Percentiles rank a stretch among this genome's conserved stretches.
Conservation (phyloP, 2,888 invertebrate species). For the Himalopsyche anomala region DNA sequence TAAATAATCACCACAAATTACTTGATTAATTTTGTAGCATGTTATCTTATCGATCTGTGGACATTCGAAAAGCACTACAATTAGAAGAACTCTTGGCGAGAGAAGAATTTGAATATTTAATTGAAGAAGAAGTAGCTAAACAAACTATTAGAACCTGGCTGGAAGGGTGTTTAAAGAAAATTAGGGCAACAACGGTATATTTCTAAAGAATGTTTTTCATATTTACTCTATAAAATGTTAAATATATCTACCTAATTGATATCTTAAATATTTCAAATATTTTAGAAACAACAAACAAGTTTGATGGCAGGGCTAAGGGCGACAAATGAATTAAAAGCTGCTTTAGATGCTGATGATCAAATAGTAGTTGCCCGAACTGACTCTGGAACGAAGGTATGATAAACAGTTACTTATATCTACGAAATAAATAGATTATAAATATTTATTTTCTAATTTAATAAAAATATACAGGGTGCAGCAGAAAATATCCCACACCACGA, state of each 20-base stretch:
- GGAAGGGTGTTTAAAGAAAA: slow-evolving; percentile 97
- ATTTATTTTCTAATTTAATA: not conserved
- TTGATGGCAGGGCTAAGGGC: slow-evolving; percentile 93
- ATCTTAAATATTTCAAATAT: slow-evolving; percentile 59
- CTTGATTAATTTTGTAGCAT: slow-evolving; percentile 68
- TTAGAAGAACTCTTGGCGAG: slow-evolving; percentile 97
- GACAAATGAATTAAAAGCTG: slow-evolving; percentile 83
- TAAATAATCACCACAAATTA: not conserved
- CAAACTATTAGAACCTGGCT: slow-evolving; percentile 99
- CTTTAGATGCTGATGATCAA: slow-evolving; percentile 77
- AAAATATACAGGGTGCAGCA: slow-evolving; percentile 48
- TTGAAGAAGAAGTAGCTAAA: slow-evolving; percentile 99
- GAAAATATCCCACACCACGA: slow-evolving; percentile 57
- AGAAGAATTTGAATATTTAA: slow-evolving; percentile 99
- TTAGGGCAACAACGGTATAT: slow-evolving; percentile 89
- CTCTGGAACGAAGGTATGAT: slow-evolving; percentile 52
- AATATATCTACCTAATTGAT: not conserved
- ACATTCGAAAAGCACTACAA: slow-evolving; percentile 97
- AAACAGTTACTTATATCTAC: no score
- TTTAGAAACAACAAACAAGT: slow-evolving; percentile 95
- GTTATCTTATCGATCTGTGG: slow-evolving; percentile 86
- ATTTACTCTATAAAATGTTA: not conserved
- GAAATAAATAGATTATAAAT: no score
- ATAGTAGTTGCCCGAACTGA: slow-evolving; percentile 49
- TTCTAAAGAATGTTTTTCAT: not conserved